Conservation (phyloP, 2,888 invertebrate genomes). For the Lymantria dispar region DNA sequence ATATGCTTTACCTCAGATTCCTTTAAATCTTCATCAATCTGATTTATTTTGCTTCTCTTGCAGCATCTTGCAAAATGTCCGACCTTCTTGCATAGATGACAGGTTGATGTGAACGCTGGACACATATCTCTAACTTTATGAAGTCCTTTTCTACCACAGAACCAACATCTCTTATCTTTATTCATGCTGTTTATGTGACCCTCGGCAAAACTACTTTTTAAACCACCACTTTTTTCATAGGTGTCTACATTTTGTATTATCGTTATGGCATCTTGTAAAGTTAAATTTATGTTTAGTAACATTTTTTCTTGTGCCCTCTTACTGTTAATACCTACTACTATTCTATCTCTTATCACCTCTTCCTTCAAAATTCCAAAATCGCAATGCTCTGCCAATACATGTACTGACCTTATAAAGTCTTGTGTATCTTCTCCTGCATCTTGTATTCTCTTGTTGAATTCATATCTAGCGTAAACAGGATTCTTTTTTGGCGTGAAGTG, state of each 20-base stretch:
- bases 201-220: not conserved
- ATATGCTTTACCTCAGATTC: not conserved
- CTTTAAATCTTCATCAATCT: not conserved
- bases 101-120: too few species aligned
- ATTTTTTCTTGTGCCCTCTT: not conserved
- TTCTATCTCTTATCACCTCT: not conserved
- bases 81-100: not conserved
- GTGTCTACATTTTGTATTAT: not conserved
- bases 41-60: conserved; percentile 22
- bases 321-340: not conserved
- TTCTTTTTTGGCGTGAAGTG: not conserved
- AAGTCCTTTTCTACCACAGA: not conserved
- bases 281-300: not conserved
- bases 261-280: not conserved
- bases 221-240: not conserved
- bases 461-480: not conserved
- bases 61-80: not conserved
- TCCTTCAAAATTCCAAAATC: not conserved
- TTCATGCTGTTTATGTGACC: not conserved
- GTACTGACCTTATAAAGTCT: not conserved
- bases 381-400: not conserved
- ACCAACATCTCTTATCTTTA: not conserved
- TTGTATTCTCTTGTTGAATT: not conserved
- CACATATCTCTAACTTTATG: not conserved
- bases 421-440: not conserved